Conservation (phyloP, 1,140 invertebrate genomes). For the Pectinophora gossypiella region DNA sequence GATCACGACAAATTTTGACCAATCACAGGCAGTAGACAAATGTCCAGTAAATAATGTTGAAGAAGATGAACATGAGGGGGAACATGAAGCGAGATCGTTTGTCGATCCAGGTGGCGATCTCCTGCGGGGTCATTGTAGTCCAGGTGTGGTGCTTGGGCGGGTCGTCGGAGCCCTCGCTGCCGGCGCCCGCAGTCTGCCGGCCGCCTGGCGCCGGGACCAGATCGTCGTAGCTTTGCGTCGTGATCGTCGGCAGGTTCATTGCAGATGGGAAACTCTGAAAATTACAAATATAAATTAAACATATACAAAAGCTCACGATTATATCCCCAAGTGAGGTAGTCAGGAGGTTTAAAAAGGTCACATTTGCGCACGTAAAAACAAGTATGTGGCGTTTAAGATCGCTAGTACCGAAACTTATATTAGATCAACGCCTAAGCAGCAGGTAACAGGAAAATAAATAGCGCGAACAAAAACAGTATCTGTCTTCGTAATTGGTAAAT, state of each 20-base stretch:
- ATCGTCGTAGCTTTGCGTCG: conserved; percentile 79
- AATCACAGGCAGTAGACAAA: conserved; percentile 79
- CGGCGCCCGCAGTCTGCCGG: conserved; percentile 46
- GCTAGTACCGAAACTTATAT: no score
- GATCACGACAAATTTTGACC: no score
- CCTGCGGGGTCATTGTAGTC: conserved; percentile 90
- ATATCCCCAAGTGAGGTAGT: no score
- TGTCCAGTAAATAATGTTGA: conserved; percentile 91
- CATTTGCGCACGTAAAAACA: no score
- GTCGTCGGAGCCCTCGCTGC: conserved; percentile 58
- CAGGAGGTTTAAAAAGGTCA: no score
- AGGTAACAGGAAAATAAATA: no score
- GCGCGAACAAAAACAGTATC: neutral
- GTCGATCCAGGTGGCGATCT: conserved; percentile 92
- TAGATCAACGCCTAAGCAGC: no score
- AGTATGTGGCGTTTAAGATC: no score
- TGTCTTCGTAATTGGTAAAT: neutral
- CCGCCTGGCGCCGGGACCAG: conserved; percentile 44
- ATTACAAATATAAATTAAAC: no score
- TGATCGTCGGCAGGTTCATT: conserved; percentile 79
- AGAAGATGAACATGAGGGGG: conserved; percentile 85
- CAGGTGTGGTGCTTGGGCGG: conserved; percentile 75
- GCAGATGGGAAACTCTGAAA: conserved; percentile 80
- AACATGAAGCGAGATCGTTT: conserved; percentile 86
- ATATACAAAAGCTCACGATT: no score